Evolutionary conservation across 2,888 invertebrate genomes (phyloP), one percentile per base, ranked within the genome.

Genomic region (Lasius fuliginosus): DNA sequence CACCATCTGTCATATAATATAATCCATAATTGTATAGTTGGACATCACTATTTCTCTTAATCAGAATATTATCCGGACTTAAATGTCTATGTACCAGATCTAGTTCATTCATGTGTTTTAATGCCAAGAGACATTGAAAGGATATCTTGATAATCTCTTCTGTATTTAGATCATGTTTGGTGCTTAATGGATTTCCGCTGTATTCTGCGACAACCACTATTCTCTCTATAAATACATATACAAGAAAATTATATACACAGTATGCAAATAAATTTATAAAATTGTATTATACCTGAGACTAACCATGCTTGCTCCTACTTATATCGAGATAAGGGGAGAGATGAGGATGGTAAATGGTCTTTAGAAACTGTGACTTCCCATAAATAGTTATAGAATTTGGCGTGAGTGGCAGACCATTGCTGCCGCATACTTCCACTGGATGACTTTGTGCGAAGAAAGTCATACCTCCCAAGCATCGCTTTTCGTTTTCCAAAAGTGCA

Each of bases 371-470:
- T 40, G 99, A 98, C 92, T 97, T 96, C 9, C 99, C 99, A 82
- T 98, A 96, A 93, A 99, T 99, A 82, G 98, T 98, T 86, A 99
- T 98, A 0, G 99, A 99, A 95, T 99, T 99, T 2, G 99, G 99
- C 1, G 99, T 99, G 30, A 99, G 95, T 0, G 99, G 99, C 69
- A 99, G 95, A 1, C 99, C 99, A 95, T 99, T 99, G 89, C 98
- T 98, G 12, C 99, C 99, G 95, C 99, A 99, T 76, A 97, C 97
- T 95, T 99, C 98, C 42, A 97, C 97, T 15, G 98, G 98, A 94
- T 99, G 98, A 92, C 97, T 97, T 93, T 97, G 97, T 0, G 99
- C 99, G 95, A 98, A 98, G 95, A 98, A 99, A 33, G 99, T 99
- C 92, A 97, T 97, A 8, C 98, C 98, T n/a, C 98, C 98, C 93